Evolutionary conservation across 37 sponge, comb jelly and placozoan species (phyloP).

Genomic region (Dysidea cf. avara): DNA sequence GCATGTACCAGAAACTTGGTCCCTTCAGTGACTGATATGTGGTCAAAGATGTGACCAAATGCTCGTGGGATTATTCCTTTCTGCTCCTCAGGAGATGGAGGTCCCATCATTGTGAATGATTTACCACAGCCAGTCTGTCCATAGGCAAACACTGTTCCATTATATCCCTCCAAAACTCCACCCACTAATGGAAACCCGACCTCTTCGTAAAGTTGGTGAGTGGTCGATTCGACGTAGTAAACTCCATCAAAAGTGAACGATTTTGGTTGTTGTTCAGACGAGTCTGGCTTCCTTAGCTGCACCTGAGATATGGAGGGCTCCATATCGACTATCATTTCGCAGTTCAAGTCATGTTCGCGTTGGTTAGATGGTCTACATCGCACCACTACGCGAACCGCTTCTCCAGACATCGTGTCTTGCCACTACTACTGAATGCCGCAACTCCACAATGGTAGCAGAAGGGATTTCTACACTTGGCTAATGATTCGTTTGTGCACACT

Average conservation of each 20-base stretch:
- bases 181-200: conserved; percentile 91
- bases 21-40: conserved; percentile 50
- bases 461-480: too few relatives aligned
- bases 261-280: conserved; percentile 52
- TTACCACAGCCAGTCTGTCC: conserved; percentile 99
- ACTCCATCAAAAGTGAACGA: conserved; percentile 93
- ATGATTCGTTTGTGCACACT: background rate
- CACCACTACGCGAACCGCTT: conserved; percentile 94
- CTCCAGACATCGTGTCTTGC: conserved; percentile 52
- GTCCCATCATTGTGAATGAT: conserved; percentile 94
- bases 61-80: conserved; percentile 91
- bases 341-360: conserved; percentile 80
- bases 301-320: conserved; percentile 75
- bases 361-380: conserved; percentile 93
- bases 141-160: conserved; percentile 97
- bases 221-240: conserved; percentile 74
- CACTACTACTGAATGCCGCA: background rate
- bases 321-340: conserved; percentile 71
- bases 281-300: conserved; percentile 63
- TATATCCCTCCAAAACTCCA: conserved; percentile 89
- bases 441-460: too few relatives aligned
- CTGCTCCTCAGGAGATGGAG: conserved; percentile 76
- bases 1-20: conserved; percentile 84
- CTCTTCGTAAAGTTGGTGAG: conserved; percentile 90
- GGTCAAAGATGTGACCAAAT: conserved; percentile 94